These are phyloP conservation scores for Callospermophilus lateralis DNA, from an alignment of 2,113 vertebrate species.

Conservation along the genomic window DNA sequence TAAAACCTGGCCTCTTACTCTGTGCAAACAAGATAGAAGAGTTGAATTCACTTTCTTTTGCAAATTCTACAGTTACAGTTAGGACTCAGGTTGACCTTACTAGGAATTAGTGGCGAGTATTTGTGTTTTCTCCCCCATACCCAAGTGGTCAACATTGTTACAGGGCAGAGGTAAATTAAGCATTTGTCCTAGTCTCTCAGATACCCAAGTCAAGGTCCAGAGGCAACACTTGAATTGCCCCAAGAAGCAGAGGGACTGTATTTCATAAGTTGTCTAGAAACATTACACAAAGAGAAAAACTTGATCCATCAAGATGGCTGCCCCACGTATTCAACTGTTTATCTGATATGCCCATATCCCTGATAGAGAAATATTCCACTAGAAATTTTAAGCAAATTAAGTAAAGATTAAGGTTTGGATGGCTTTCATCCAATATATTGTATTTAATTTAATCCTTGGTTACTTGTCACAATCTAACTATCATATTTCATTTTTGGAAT, in stretches of 20 bases:
- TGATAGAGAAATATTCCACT: background rate
- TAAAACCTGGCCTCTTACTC: constrained; percentile 64
- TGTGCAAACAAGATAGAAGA: constrained; percentile 68
- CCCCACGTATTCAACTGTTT: background rate
- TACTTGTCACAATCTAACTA: background rate
- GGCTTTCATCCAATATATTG: background rate
- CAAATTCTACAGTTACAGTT: background rate
- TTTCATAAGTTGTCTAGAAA: background rate
- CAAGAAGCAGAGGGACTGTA: background rate
- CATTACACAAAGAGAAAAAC: background rate
- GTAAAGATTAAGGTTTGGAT: background rate
- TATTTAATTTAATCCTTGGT: background rate
- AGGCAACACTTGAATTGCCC: background rate
- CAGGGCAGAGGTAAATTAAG: background rate
- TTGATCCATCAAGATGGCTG: too few relatives aligned
- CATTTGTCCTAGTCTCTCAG: background rate
- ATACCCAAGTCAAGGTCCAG: fast-evolving
- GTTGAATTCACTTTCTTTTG: constrained; percentile 6
- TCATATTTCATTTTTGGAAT: background rate
- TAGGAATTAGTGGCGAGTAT: background rate
- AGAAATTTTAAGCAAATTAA: background rate
- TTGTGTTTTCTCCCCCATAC: background rate
- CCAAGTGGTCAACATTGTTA: background rate
- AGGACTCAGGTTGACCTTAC: background rate
- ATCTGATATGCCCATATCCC: background rate